Percentiles rank a stretch among this genome's conserved stretches.
Conservation (phyloP, 2,113 vertebrate genomes). For the Ictalurus furcatus region DNA sequence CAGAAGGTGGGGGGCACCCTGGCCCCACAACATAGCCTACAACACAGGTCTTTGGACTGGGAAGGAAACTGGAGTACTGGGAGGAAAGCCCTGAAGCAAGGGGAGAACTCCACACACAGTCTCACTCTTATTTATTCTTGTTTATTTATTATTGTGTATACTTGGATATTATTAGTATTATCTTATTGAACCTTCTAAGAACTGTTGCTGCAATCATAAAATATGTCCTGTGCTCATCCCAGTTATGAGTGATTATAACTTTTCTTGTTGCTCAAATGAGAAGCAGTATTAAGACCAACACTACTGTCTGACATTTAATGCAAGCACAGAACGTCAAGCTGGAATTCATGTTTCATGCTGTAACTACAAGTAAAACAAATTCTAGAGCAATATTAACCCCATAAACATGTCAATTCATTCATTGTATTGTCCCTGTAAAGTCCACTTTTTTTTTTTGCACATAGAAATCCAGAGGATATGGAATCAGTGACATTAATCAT, state of each 20-base stretch:
- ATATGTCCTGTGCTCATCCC: background rate
- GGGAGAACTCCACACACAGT: too few species aligned
- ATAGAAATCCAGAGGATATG: background rate
- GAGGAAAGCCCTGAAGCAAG: too few species aligned
- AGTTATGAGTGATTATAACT: background rate
- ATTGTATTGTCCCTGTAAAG: too few species aligned
- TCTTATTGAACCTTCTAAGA: background rate
- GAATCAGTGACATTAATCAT: too few species aligned
- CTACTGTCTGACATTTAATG: background rate
- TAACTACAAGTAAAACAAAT: background rate
- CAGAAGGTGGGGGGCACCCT: too few species aligned
- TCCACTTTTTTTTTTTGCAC: background rate
- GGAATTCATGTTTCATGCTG: background rate
- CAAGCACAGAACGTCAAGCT: background rate
- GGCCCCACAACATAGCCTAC: too few species aligned
- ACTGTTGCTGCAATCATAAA: background rate
- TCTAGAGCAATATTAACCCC: background rate
- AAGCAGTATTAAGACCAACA: background rate
- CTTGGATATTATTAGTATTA: background rate
- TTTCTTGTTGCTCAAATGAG: background rate
- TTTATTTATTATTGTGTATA: background rate
- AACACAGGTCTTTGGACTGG: too few species aligned
- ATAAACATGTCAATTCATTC: background rate
- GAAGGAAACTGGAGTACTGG: too few species aligned
- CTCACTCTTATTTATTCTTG: background rate